phyloP scores from a whole-genome alignment of 2,113 vertebrate genomes.

The Numenius arquata region DNA sequence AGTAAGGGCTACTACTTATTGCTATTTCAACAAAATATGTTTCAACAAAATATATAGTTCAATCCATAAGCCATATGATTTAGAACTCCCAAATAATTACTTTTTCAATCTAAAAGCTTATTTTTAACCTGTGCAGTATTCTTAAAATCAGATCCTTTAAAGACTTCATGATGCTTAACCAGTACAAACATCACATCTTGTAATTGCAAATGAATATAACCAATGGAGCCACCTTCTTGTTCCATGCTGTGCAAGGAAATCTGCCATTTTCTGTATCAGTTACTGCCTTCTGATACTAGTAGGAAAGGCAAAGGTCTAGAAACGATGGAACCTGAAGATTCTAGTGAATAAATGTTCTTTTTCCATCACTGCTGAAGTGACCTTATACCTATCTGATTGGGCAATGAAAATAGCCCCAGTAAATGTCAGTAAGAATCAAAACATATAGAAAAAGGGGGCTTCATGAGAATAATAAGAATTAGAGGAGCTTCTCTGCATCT shows the following conservation, averaged over 20 bases:
- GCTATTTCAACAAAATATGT: background rate
- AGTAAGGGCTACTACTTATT: background rate
- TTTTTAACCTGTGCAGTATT: background rate
- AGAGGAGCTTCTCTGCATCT: background rate
- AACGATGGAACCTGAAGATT: background rate
- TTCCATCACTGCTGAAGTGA: background rate
- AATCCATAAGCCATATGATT: background rate
- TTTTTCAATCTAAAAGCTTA: background rate
- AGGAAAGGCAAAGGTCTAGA: background rate
- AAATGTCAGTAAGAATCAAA: background rate
- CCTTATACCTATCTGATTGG: accelerated
- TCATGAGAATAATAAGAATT: background rate
- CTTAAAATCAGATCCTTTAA: background rate
- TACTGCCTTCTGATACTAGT: background rate
- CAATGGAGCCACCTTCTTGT: background rate
- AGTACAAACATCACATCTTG: background rate
- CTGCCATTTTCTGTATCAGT: background rate
- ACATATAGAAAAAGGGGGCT: background rate
- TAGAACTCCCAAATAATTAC: background rate
- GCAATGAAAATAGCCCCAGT: background rate
- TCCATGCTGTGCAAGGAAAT: background rate
- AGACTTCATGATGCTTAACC: background rate
- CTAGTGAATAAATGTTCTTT: background rate
- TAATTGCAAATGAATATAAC: background rate
- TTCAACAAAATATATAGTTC: background rate